A percentile compares a stretch with the other conserved stretches of the same genome.
phyloP scores from a whole-genome alignment of 2,797 vertebrate genomes.

The Gymnopithys bicolor region DNA sequence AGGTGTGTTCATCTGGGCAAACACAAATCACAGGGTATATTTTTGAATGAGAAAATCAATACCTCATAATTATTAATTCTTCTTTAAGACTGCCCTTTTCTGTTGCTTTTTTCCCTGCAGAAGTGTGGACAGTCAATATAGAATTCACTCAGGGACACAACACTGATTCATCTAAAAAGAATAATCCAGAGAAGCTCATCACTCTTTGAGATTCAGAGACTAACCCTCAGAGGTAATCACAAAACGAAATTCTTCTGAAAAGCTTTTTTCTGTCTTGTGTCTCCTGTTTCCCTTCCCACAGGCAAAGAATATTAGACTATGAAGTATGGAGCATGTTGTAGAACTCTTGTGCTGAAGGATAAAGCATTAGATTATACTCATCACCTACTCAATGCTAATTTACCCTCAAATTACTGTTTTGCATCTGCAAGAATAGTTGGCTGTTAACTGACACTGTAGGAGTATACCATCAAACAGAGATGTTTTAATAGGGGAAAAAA shows the following conservation, averaged over 20 bases:
- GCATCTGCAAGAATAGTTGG: not conserved
- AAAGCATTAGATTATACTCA: not conserved
- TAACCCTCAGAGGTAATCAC: not conserved
- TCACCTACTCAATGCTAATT: not conserved
- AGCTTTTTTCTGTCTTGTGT: not conserved
- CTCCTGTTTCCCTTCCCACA: not conserved
- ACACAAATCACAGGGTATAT: not conserved
- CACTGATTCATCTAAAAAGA: not conserved
- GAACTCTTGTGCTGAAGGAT: not conserved
- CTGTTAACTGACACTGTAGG: not conserved
- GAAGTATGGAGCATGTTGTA: not conserved
- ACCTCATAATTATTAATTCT: not conserved
- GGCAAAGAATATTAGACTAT: not conserved
- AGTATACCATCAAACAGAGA: not conserved
- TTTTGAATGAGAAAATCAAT: not conserved
- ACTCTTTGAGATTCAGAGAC: not conserved
- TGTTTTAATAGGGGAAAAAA: not conserved
- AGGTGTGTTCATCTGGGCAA: not conserved
- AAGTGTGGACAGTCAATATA: not conserved
- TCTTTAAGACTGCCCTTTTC: not conserved
- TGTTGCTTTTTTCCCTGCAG: not conserved
- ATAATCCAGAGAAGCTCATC: not conserved
- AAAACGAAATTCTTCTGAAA: not conserved
- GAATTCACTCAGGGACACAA: not conserved
- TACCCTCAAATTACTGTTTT: conserved; percentile 1